Conservation (phyloP, 1,140 invertebrate species). For the Zaprionus nigranus region DNA sequence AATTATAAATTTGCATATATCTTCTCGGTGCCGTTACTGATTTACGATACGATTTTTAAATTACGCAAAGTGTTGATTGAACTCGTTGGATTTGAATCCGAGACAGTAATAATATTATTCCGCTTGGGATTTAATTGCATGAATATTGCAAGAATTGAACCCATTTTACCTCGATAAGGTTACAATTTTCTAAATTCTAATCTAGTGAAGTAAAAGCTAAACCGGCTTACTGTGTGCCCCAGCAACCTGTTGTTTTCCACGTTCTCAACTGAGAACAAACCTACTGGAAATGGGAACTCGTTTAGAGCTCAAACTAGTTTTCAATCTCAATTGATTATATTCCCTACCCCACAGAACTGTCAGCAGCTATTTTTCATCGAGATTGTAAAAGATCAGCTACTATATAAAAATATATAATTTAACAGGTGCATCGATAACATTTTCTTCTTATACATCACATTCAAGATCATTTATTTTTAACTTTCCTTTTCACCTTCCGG, state of each 20-base stretch:
- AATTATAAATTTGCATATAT: conserved; percentile 25
- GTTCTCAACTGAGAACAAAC: neutral
- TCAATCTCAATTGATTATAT: neutral
- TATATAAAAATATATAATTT: neutral
- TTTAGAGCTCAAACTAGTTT: conserved; percentile 34
- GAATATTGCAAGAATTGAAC: neutral
- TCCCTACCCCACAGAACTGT: neutral
- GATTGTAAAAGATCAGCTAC: neutral
- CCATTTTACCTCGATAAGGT: neutral
- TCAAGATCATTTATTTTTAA: conserved; percentile 41
- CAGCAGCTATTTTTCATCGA: neutral
- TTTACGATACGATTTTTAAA: conserved; percentile 27
- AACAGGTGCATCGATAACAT: neutral
- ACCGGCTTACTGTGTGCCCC: conserved; percentile 18
- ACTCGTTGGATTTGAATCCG: neutral
- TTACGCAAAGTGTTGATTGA: conserved; percentile 2
- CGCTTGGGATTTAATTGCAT: neutral
- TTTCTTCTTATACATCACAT: neutral
- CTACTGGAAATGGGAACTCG: conserved; percentile 11
- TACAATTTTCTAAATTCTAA: neutral
- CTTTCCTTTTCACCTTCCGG: conserved; percentile 33
- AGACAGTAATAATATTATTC: conserved; percentile 4
- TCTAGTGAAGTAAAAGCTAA: neutral
- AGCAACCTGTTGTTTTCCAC: conserved; percentile 29
- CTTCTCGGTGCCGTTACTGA: conserved; percentile 15